A percentile compares a stretch with the other conserved stretches of the same genome.
These are phyloP conservation scores for Nilaparvata lugens DNA, from an alignment of 1,140 invertebrate genomes.

Conservation along the genomic window DNA sequence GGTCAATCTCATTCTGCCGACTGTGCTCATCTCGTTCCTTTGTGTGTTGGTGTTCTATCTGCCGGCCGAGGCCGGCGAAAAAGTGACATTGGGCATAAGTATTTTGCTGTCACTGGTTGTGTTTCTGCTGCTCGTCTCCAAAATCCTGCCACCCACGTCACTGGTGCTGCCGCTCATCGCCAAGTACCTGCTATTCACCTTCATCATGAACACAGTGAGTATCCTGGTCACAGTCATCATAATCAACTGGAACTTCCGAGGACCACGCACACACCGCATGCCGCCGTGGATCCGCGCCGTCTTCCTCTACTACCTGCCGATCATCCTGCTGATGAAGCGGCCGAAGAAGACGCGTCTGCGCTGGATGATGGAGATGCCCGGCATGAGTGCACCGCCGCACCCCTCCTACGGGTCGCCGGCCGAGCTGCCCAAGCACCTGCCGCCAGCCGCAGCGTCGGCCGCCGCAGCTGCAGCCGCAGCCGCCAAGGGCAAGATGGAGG, in stretches of 20 bases:
- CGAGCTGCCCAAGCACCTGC: conserved; percentile 66
- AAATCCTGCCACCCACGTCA: conserved; percentile 96
- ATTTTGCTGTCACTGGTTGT: conserved; percentile 98
- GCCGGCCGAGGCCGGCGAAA: conserved; percentile 89
- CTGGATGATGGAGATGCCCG: conserved; percentile 96
- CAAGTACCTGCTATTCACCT: conserved; percentile 98
- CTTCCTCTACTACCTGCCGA: conserved; percentile 88
- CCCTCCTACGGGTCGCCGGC: conserved; percentile 66
- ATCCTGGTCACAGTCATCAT: conserved; percentile 98
- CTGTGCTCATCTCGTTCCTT: conserved; percentile 96
- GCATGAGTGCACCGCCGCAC: conserved; percentile 71
- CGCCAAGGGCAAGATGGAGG: conserved; percentile 72
- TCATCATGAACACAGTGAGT: conserved; percentile 99
- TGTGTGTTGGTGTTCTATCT: conserved; percentile 98
- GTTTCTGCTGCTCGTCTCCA: conserved; percentile 95
- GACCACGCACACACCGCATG: conserved; percentile 83
- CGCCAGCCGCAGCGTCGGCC: conserved; percentile 36
- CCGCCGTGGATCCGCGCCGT: conserved; percentile 87
- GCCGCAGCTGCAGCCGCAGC: conserved; percentile 42
- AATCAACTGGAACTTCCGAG: conserved; percentile 98
- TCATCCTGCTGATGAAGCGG: conserved; percentile 78
- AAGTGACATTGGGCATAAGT: conserved; percentile 94
- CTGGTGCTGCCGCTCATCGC: conserved; percentile 92
- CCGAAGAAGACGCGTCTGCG: conserved; percentile 83
- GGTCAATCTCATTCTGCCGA: conserved; percentile 97